phyloP scores from a whole-genome alignment of 2,888 invertebrate genomes.

The Lutraria lutraria region DNA sequence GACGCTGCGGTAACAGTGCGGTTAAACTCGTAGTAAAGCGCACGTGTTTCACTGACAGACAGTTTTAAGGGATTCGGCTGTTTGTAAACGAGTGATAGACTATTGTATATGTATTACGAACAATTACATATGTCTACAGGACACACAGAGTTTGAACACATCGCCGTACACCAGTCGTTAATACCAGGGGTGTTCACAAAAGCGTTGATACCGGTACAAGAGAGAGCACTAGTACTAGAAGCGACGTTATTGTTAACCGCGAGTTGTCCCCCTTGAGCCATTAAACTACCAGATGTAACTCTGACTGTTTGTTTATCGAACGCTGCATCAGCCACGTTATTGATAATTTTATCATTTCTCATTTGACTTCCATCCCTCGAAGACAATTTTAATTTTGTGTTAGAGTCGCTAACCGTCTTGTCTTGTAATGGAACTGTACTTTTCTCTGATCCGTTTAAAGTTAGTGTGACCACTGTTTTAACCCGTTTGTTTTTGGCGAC shows the following conservation, averaged over 20 bases:
- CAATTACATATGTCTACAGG: conserved; percentile 44
- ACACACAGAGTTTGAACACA: conserved; percentile 46
- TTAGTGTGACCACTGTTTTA: conserved; percentile 26
- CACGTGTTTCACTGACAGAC: too few relatives aligned
- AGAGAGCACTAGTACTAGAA: background rate
- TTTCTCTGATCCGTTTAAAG: conserved; percentile 33
- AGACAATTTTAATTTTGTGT: background rate
- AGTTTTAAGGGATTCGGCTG: too few relatives aligned
- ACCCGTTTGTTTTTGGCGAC: background rate
- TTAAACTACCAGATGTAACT: background rate
- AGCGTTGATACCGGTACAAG: conserved; percentile 49
- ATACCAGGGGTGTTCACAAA: conserved; percentile 43
- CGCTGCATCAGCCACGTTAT: background rate
- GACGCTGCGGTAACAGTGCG: too few relatives aligned
- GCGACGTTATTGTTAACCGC: background rate
- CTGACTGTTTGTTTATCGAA: background rate
- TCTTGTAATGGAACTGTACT: conserved; percentile 1
- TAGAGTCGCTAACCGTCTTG: background rate
- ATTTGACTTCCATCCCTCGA: background rate
- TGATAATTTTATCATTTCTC: background rate
- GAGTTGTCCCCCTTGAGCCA: background rate
- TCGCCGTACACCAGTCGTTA: conserved; percentile 42
- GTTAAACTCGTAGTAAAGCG: too few relatives aligned
- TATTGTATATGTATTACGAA: conserved; percentile 1
- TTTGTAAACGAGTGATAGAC: too few relatives aligned